Base-by-base conservation (phyloP, 2,797 vertebrate genomes). In the Sylvilagus floridanus region DNA sequence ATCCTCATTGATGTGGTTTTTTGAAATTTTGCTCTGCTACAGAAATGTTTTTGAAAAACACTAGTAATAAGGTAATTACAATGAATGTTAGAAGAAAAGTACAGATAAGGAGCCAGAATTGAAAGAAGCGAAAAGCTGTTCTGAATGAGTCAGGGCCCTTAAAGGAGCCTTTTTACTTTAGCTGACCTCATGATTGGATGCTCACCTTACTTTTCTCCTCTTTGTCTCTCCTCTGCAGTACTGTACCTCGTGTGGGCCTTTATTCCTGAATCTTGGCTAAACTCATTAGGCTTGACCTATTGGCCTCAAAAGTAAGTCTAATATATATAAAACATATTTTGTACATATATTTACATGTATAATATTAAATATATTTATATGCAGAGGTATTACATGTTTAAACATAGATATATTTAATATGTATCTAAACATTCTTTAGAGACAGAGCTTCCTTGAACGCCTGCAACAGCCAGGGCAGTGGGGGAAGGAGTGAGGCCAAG, bases 231-330 rank as follows among this genome's bases (percentile, higher is more conserved):
- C 85, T 75, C 84, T 32, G 90, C 96, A 99, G 99, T 99, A 94
- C 95, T 99, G 7, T 99, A 99, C 96, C 98, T 99, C 24, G 97
- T 99, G 50, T 99, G 99, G 99, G 99, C 99, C 1, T 99, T 98
- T 28, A 14, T 99, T 97, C 99, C 99, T 7, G 99, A 99, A 66
- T 98, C 98, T 57, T 99, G 99, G 99, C 98, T 99, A 24, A 98
- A 99, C 96, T 99, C 98, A 8, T 37, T 99, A 84, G 99, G 99
- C 82, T 98, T 99, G 89, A 99, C 99, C 1, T 99, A 99, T 94
- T 99, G 99, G 99, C 99, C 99, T 97, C 99, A 99, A 97, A 99
- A 99, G 99, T 99, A 98, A 98, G 99, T 98, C 84, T 78, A 94
- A 37, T 76, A 60, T 78, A 57, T 57, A 57, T 16, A 21, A 16